Base-by-base conservation (phyloP, 2,888 invertebrate species). In the Aporophyla lueneburgensis region DNA sequence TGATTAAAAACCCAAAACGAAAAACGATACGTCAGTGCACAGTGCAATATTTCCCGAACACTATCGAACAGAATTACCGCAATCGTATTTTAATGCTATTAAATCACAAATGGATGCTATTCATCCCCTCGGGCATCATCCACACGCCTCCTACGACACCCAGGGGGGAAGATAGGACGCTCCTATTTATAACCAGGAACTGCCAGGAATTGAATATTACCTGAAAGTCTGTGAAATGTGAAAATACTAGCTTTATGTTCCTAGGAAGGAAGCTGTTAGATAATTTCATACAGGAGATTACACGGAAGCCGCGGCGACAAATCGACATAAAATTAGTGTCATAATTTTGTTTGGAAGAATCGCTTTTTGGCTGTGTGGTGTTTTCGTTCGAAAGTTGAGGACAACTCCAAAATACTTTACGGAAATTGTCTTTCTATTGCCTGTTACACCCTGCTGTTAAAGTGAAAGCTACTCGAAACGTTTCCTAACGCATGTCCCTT, bases 121-220 rank as follows among this genome's bases (percentile, higher is more conserved):
- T 24, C 58, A 24, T 76, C 81, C 81, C 76, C 54, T 12, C 2
- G 62, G 75, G 81, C 16, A 27, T 14, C 66, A 74, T 86, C 58
- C 54, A 43, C 69, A 74, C 71, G 65, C 61, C 71, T 46, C 71
- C 49, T 54, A 84, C 73, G 85, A 66, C 74, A 61, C 86, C 73
- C 81, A 12, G 21, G 77, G 73, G 86, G n/a, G 3, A n/a, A 56
- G 76, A 78, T 74, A 78, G 70, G 75, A 77, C 71, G 70, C 61
- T 54, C 66, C 85, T 85, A 85, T 84, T 83, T 81, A 77, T 85
- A 81, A 59, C 85, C 58, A 46, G 63, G 54, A 54, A 81, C 71
- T 59, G 53, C 59, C 56, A 63, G 80, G 81, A 76, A 84, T 84
- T 84, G 72, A 76, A 63, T 58, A 84, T 80, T 56, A 80, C 59